These are phyloP conservation scores for Thunnus thynnus DNA, from an alignment of 2,113 vertebrate genomes.

Conservation along the genomic window DNA sequence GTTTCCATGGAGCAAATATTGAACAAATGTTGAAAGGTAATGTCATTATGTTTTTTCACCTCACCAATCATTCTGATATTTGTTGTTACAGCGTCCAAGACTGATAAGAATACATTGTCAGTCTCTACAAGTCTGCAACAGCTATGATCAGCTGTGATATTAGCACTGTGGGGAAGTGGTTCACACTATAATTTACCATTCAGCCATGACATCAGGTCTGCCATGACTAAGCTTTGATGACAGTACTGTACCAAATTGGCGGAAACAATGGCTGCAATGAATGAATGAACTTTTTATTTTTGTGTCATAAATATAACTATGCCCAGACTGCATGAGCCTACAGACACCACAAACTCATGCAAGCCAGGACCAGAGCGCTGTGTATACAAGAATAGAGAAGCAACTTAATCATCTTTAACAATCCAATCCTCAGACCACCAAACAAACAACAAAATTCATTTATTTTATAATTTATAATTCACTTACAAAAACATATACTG, in stretches of 20 bases:
- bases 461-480: too few relatives aligned
- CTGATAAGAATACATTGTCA: constrained; percentile 1
- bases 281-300: too few relatives aligned
- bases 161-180: neutral
- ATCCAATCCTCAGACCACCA: too few relatives aligned
- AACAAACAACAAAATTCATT: too few relatives aligned
- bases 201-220: constrained; percentile 1
- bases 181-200: neutral
- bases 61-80: neutral
- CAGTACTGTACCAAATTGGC: neutral
- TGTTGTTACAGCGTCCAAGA: neutral
- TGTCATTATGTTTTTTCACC: neutral
- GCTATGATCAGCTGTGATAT: too few relatives aligned
- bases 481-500: too few relatives aligned
- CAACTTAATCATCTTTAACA: too few relatives aligned
- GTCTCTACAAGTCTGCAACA: neutral
- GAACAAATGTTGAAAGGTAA: constrained; percentile 6
- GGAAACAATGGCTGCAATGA: neutral
- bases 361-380: too few relatives aligned
- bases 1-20: constrained; percentile 22
- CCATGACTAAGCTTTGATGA: neutral
- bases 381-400: too few relatives aligned
- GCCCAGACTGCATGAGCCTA: too few relatives aligned
- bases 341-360: too few relatives aligned
- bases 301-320: too few relatives aligned